Base-by-base conservation (phyloP, 2,113 vertebrate species). In the Ameiurus melas region DNA sequence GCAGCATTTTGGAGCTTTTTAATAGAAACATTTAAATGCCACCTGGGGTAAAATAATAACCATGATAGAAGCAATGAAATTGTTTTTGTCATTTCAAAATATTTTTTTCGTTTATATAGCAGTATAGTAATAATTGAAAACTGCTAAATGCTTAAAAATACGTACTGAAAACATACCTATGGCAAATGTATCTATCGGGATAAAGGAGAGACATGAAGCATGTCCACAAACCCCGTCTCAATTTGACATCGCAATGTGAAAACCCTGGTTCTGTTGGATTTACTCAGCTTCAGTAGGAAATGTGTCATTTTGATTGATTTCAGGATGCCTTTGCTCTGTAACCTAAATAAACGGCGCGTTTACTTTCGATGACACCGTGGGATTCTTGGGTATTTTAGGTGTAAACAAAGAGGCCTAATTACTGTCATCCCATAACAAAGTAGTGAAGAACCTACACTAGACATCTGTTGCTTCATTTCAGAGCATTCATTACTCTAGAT, bases 331-430 rank as follows among this genome's bases (percentile, higher is more conserved):
- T n/a, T 84, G 62, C n/a, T 71, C 68, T 83, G 53, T 75, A 75
- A 87, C 68, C 62, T 86, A 75, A 86, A 86, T 53, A 66, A 78
- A 86, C 33, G 43, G 27, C 1, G 17, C 20, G 57, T 83, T 47
- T 87, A 82, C 85, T 82, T 83, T 82, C 79, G 13, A 79, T 85
- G 73, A 78, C 84, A 78, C 62, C 47, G 30, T 84, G 62, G 83
- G 70, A 85, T 70, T 62, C 55, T 57, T 57, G 10, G 53, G 64
- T 86, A 85, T 88, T 91, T 90, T 68, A 22, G 60, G 84, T 89
- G 84, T 90, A 87, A 89, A 90, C 84, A 89, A 64, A 84, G 83
- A 78, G 27, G 90, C 62, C 86, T 79, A 57, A 87, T 80, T 89
- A 71, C 64, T 80, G 70, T 79, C 58, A 84, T 88, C 78, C 85